phyloP scores from a whole-genome alignment of 2,113 vertebrate species.

The Ancistrus triradiatus region DNA sequence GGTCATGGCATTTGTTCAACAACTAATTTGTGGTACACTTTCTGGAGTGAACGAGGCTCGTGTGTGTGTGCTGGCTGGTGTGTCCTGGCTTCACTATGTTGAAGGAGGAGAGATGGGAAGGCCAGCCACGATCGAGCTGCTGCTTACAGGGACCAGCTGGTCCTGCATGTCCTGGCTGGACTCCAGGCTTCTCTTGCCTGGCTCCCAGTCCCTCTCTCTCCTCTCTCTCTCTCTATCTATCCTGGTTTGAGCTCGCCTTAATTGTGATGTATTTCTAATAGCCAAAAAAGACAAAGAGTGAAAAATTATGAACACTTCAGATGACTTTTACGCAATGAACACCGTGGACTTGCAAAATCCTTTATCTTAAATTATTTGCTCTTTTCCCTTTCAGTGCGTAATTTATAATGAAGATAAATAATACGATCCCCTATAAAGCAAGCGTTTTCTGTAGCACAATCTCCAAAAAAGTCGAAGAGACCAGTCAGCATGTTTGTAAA shows the following conservation, averaged over 20 bases:
- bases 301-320: slow-evolving; percentile 34
- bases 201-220: neutral
- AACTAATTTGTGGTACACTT: slow-evolving; percentile 37
- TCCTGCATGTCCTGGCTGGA: slow-evolving; percentile 47
- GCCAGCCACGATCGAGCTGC: slow-evolving; percentile 50
- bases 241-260: slow-evolving; percentile 64
- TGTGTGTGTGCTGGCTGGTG: slow-evolving; percentile 29
- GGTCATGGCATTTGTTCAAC: slow-evolving; percentile 35
- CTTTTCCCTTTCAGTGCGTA: too few species aligned
- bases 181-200: slow-evolving; percentile 44
- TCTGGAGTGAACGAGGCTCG: slow-evolving; percentile 23
- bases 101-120: slow-evolving; percentile 29
- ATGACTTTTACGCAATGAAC: neutral
- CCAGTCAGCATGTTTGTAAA: too few species aligned
- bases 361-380: neutral
- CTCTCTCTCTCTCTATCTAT: slow-evolving; percentile 41
- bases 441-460: too few species aligned
- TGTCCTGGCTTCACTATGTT: slow-evolving; percentile 2
- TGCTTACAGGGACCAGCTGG: slow-evolving; percentile 59
- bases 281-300: slow-evolving; percentile 51
- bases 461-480: too few species aligned
- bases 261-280: slow-evolving; percentile 62
- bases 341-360: neutral
- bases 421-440: too few species aligned
- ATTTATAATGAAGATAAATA: too few species aligned